Evolutionary conservation across 2,797 vertebrate genomes (phyloP).

Genomic region (Betta splendens): DNA sequence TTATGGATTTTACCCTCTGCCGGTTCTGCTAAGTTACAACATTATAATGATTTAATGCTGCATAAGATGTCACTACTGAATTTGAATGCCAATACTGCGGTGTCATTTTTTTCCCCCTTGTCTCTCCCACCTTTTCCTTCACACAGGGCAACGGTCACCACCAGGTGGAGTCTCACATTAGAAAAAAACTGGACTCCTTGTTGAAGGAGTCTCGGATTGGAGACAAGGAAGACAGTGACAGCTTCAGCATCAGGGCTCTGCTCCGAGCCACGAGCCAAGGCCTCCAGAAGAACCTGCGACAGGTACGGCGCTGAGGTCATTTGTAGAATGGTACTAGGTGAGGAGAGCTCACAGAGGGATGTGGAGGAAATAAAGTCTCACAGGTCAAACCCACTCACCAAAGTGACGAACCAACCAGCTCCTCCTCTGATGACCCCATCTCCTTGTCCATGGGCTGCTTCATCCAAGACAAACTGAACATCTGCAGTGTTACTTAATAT

Average conservation of each 20-base stretch:
- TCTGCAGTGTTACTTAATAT: conserved; percentile 74
- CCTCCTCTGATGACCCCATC: conserved; percentile 7
- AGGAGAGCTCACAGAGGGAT: conserved; percentile 10
- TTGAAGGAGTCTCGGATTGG: conserved; percentile 94
- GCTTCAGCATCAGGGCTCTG: conserved; percentile 95
- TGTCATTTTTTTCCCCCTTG: background rate
- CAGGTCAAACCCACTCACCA: conserved; percentile 31
- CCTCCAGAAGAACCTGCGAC: conserved; percentile 89
- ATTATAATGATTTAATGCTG: too few species aligned
- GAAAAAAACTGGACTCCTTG: conserved; percentile 96
- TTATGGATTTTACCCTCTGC: too few species aligned
- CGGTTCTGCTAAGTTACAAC: too few species aligned
- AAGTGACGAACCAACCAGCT: conserved; percentile 9
- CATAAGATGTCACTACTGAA: too few species aligned
- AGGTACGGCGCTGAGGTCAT: conserved; percentile 78
- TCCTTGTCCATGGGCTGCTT: conserved; percentile 12
- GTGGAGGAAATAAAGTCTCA: conserved; percentile 39
- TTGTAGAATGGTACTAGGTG: conserved; percentile 12
- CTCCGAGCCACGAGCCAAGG: conserved; percentile 94
- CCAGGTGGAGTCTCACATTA: conserved; percentile 94
- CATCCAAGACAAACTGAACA: conserved; percentile 42
- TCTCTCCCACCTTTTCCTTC: conserved; percentile 2
- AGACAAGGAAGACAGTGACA: conserved; percentile 95
- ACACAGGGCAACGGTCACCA: conserved; percentile 90
- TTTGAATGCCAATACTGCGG: too few species aligned